phyloP scores from a whole-genome alignment of 2,797 vertebrate genomes.

The Psittacula derbiana region DNA sequence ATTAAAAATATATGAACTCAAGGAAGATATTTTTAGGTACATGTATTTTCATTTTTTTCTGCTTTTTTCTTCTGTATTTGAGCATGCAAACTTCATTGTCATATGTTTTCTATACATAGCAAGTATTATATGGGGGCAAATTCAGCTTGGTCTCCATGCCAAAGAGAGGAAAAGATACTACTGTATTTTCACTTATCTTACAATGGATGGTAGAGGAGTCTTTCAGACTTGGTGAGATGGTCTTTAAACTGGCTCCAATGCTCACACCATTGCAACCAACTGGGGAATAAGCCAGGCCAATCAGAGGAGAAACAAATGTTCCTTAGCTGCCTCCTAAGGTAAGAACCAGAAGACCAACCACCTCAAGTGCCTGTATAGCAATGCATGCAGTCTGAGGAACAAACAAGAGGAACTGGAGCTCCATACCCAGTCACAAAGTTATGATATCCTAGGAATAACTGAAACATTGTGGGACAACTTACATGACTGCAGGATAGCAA shows the following conservation, averaged over 20 bases:
- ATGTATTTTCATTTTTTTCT: neutral
- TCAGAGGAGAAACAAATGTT: neutral
- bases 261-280: neutral
- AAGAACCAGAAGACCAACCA: neutral
- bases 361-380: neutral
- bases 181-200: neutral
- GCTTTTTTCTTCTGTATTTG: neutral
- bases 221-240: neutral
- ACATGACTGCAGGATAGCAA: neutral
- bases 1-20: slow-evolving; percentile 54
- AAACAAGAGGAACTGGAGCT: neutral
- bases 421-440: neutral
- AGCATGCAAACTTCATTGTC: neutral
- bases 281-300: neutral
- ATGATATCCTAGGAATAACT: neutral
- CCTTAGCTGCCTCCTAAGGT: neutral
- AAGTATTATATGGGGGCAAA: neutral
- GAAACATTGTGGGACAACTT: neutral
- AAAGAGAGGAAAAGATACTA: neutral
- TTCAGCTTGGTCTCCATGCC: neutral
- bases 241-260: neutral
- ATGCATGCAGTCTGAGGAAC: neutral
- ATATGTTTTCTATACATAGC: neutral
- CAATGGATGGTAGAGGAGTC: neutral
- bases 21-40: neutral